A percentile compares a stretch with the other conserved stretches of the same genome.
Evolutionary conservation across 2,113 vertebrate genomes (phyloP).

Genomic region (Caranx melampygus): DNA sequence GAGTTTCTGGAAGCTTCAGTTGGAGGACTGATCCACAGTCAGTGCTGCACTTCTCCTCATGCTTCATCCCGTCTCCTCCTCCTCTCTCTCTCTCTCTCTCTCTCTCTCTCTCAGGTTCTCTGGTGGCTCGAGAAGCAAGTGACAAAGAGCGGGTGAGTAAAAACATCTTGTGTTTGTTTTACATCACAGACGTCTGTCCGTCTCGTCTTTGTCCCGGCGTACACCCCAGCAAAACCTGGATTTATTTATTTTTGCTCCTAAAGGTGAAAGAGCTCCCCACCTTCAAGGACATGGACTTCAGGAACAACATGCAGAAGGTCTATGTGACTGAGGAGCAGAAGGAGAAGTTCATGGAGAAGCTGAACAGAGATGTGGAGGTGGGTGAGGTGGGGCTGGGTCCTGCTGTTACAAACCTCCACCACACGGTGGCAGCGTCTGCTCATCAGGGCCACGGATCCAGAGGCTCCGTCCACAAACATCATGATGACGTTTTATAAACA

Average conservation of each 20-base stretch:
- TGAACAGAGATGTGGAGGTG: slow-evolving; percentile 92
- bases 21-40: too few relatives aligned
- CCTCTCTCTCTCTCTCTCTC: too few relatives aligned
- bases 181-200: background rate
- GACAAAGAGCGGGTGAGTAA: slow-evolving; percentile 91
- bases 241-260: background rate
- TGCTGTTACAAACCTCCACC: slow-evolving; percentile 36
- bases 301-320: slow-evolving; percentile 92
- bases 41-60: too few relatives aligned
- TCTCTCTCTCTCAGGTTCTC: slow-evolving; percentile 81
- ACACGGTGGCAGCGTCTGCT: slow-evolving; percentile 51
- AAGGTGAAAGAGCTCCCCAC: slow-evolving; percentile 93
- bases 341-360: slow-evolving; percentile 90
- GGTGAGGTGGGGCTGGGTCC: background rate
- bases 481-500: too few relatives aligned
- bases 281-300: slow-evolving; percentile 92
- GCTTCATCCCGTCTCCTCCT: too few relatives aligned
- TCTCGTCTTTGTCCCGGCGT: background rate
- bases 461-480: too few relatives aligned
- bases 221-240: background rate
- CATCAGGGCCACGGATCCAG: too few relatives aligned
- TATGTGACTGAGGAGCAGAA: slow-evolving; percentile 90
- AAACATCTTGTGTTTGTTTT: rapidly evolving
- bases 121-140: slow-evolving; percentile 92
- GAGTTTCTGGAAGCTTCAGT: too few relatives aligned